Evolutionary conservation across 2,888 invertebrate genomes (phyloP).

Genomic region (Trichogramma evanescens): DNA sequence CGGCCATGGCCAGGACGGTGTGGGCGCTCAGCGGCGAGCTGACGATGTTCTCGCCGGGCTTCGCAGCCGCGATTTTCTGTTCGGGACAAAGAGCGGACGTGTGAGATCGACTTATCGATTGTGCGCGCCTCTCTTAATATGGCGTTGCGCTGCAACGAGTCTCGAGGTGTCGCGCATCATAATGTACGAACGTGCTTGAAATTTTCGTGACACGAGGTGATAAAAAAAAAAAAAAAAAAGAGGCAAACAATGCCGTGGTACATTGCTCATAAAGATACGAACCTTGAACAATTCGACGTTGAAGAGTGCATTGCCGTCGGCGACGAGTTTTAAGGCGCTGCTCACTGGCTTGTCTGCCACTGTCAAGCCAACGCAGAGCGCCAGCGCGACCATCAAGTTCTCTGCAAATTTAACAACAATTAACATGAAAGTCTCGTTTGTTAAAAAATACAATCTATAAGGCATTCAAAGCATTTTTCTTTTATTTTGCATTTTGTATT

Average conservation of each 20-base stretch:
- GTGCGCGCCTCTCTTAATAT: no score
- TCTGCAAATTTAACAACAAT: slow-evolving; percentile 7
- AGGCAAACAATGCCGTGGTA: not conserved
- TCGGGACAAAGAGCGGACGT: not conserved
- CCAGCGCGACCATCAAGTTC: slow-evolving; percentile 5
- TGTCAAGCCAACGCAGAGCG: slow-evolving; percentile 2
- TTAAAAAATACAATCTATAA: no score
- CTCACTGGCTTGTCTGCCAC: slow-evolving; percentile 1
- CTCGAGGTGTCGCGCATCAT: not conserved
- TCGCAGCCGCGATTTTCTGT: slow-evolving; percentile 7
- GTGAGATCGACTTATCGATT: no score
- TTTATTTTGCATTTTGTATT: no score
- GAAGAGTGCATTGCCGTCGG: slow-evolving; percentile 25
- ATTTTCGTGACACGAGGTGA: not conserved
- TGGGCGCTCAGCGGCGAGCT: slow-evolving; percentile 42
- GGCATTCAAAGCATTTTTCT: no score
- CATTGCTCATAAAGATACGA: not conserved
- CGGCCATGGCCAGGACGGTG: slow-evolving; percentile 37
- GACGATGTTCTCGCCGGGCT: slow-evolving; percentile 30
- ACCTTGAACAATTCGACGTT: slow-evolving; percentile 28
- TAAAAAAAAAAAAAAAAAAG: not conserved
- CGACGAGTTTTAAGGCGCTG: slow-evolving; percentile 24
- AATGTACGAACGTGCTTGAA: not conserved
- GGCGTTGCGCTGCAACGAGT: no score
- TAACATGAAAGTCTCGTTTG: no score